Base-by-base conservation (phyloP, 92 coral and sea anemone genomes). In the Epizoanthus ramosus region DNA sequence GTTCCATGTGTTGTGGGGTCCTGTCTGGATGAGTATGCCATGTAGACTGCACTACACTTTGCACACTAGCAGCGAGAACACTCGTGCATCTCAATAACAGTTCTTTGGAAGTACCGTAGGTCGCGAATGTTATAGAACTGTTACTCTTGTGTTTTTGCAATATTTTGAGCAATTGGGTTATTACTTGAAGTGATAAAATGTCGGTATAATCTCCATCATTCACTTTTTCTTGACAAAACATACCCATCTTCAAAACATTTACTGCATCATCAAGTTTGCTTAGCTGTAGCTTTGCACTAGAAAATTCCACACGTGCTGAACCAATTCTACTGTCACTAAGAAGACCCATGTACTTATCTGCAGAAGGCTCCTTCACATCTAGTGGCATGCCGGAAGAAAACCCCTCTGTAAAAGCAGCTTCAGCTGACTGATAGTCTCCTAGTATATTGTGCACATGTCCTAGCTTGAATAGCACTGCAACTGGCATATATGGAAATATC, bases 211-310 rank as follows among this genome's bases (percentile, higher is more conserved):
- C 0, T 23, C 69, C 3, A 10, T 12, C 1, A 7, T 50, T 10
- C 54, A 50, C 24, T 10, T 3, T 12, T 12, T 23, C 69, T 16
- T 23, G 6, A 64, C 69, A 13, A 5, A 23, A 16, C 23, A 64
- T 3, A 23, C 35, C 69, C 14, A 64, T 15, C 24, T 25, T 4
- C 33, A 64, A 3, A 33, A 23, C 33, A 1, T 64, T 16, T 33
- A 64, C 33, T 64, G 69, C 69, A 24, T 64, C 69, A 12, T 64
- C 69, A 64, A 64, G 16, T 17, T 64, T 64, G 24, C 23, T 64
- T 24, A 64, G 39, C 7, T 64, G 69, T 25, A 64, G 0, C 39
- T 64, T 64, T 64, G 8, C 69, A 23, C 24, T 16, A 21, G 35
- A 17, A 24, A 64, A 16, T 8, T 24, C 41, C 15, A 64, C 17